Conservation (phyloP, 2,113 vertebrate species). For the Indri indri region DNA sequence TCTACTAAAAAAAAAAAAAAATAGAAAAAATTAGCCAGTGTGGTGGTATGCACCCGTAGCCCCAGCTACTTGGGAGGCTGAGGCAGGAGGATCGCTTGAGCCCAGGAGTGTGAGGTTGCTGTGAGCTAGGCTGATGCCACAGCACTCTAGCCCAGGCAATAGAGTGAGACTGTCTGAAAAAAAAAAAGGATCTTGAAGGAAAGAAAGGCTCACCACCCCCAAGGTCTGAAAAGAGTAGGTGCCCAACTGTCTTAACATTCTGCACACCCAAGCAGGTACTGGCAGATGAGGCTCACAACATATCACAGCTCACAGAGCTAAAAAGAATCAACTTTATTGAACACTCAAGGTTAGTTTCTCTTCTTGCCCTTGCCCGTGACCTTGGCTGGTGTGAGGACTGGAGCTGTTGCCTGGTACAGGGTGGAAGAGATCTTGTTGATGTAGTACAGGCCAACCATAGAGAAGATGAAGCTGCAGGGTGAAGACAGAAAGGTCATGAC, state of each 20-base stretch:
- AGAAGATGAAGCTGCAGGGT: slow-evolving; percentile 92
- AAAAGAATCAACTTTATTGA: slow-evolving; percentile 83
- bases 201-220: neutral
- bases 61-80: no score
- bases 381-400: slow-evolving; percentile 84
- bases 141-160: no score
- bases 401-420: slow-evolving; percentile 90
- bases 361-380: slow-evolving; percentile 93
- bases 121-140: no score
- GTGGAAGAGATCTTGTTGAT: slow-evolving; percentile 98
- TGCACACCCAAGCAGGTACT: neutral
- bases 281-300: neutral
- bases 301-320: slow-evolving; percentile 28
- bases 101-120: no score
- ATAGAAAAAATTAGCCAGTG: no score
- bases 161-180: no score
- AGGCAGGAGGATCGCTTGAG: no score
- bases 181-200: neutral
- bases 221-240: neutral
- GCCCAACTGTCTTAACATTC: neutral
- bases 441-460: slow-evolving; percentile 94
- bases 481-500: accelerated
- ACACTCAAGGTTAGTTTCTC: slow-evolving; percentile 87
- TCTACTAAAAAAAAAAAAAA: no score
- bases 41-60: no score